Conservation (phyloP, 2,888 invertebrate species). For the Caenorhabditis macrosperma region DNA sequence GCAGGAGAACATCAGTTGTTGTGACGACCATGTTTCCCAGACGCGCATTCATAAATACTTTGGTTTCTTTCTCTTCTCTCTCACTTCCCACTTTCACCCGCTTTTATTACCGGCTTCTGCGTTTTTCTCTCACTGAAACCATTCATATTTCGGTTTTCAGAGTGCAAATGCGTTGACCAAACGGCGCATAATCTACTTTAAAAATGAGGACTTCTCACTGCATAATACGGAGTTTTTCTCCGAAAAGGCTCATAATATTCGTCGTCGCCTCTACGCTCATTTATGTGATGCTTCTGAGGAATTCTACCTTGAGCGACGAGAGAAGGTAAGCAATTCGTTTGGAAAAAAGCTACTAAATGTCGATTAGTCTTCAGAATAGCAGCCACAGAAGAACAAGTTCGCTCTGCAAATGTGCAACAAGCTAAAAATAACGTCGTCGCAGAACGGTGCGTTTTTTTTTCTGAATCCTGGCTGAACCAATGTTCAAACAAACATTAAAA, state of each 20-base stretch:
- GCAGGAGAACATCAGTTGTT: conserved; percentile 40
- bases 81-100: conserved; percentile 21
- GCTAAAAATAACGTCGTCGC: conserved; percentile 24
- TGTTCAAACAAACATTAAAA: too few species aligned
- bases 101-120: conserved; percentile 1
- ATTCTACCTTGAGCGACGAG: conserved; percentile 49
- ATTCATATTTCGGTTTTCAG: neutral
- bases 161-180: conserved; percentile 27
- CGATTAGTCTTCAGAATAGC: conserved; percentile 43
- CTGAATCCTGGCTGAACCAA: too few species aligned
- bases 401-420: conserved; percentile 22
- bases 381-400: conserved; percentile 45
- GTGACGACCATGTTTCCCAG: conserved; percentile 36
- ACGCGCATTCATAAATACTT: conserved; percentile 28
- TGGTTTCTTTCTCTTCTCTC: conserved; percentile 9
- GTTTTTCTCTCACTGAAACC: neutral
- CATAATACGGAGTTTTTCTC: conserved; percentile 57
- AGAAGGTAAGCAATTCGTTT: conserved; percentile 25
- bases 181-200: neutral
- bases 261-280: conserved; percentile 44
- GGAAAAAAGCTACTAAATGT: conserved; percentile 9
- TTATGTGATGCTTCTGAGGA: conserved; percentile 50
- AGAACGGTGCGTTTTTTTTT: conserved; percentile 17
- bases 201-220: conserved; percentile 49
- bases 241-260: conserved; percentile 54